Evolutionary conservation across 2,888 invertebrate genomes (phyloP), one percentile per base, ranked within the genome.

Genomic region (Spisula subtruncata): DNA sequence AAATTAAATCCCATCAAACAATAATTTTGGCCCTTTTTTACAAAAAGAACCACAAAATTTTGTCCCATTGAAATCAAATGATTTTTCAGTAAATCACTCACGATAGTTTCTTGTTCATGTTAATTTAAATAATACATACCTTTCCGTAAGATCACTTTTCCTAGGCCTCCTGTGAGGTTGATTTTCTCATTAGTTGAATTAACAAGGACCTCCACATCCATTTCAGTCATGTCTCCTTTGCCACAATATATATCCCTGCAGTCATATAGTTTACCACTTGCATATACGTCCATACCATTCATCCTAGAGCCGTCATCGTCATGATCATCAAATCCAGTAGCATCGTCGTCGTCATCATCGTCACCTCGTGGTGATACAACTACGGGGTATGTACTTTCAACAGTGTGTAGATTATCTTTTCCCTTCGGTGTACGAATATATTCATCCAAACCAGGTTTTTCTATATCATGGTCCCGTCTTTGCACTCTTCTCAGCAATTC

Each of bases 141-240:
- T 83, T 83, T 83, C 66, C 41, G 41, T 12, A 66, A 5, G 14
- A 83, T 60, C 5, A 41, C 66, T 35, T 83, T 83, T n/a, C 66
- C 83, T 25, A 83, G 83, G 12, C 83, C 83, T 25, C 89, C 91
- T 25, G 84, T 71, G 5, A 87, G 81, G 48, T 79, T 80, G 29
- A 91, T 51, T 20, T 87, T 91, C 29, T 85, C 48, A 71, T 91
- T 88, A 29, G 89, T 66, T 48, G 91, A 56, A 41, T 91, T 87
- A 18, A 91, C 91, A 41, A 91, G n/a, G 0, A 91, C 89, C 81
- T 89, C 89, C 0, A 91, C 90, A 35, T 60, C 41, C 35, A 83
- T 35, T 18, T 90, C 90, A 10, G 92, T 89, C 89, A 92, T 90
- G 48, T 92, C 90, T n/a, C 92, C 92, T 54, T 85, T 81, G 0